Conservation (phyloP, 2,888 invertebrate species). For the Apomyelois bistriatella region DNA sequence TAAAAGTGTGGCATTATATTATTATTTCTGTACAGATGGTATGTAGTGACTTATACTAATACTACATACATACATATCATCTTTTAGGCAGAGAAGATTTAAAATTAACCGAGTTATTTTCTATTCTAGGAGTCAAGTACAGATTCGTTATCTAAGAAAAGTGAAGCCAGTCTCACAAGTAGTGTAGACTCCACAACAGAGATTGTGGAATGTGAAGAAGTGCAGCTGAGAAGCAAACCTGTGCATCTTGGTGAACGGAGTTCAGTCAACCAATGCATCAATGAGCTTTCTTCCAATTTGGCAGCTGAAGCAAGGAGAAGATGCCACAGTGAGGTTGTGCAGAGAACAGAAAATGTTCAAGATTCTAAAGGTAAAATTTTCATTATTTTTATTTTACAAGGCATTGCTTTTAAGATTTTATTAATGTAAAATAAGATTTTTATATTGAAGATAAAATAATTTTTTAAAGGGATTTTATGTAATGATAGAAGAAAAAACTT, state of each 20-base stretch:
- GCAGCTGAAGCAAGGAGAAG: conserved; percentile 66
- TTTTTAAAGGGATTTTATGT: too few species aligned
- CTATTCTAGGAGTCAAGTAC: conserved; percentile 53
- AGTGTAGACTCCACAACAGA: conserved; percentile 59
- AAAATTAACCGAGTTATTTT: not conserved
- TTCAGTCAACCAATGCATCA: conserved; percentile 84
- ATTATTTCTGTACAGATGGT: not conserved
- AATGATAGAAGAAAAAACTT: too few species aligned
- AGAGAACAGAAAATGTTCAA: conserved; percentile 62
- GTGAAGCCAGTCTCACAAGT: conserved; percentile 49
- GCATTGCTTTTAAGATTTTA: too few species aligned
- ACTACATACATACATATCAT: too few species aligned
- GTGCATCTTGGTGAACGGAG: conserved; percentile 60
- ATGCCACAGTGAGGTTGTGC: conserved; percentile 74
- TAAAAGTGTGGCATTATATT: not conserved
- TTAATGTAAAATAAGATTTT: too few species aligned
- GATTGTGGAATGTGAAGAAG: conserved; percentile 55
- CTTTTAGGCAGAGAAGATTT: too few species aligned
- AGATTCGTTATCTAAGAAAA: conserved; percentile 63
- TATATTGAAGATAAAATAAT: too few species aligned
- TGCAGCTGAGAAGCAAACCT: conserved; percentile 62
- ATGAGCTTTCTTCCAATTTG: conserved; percentile 82
- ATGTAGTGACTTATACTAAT: not conserved
- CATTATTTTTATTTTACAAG: too few species aligned
- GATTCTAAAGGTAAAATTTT: conserved; percentile 54